Base-by-base conservation (phyloP, 2,888 invertebrate genomes). In the Lysandra coridon region DNA sequence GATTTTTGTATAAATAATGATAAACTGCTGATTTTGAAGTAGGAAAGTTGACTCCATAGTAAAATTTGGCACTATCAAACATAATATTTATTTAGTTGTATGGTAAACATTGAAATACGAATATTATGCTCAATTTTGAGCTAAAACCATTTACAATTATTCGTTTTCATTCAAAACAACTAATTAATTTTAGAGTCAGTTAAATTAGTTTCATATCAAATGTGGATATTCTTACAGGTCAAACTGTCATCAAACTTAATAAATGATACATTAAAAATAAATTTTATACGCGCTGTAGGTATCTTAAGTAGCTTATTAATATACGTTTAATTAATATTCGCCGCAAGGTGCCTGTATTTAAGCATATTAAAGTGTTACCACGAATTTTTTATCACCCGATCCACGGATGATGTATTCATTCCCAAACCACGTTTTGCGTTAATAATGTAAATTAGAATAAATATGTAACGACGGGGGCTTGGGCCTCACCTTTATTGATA, bases 281-380 rank as follows among this genome's bases (percentile, higher is more conserved):
- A 64, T 64, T 64, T 64, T 64, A 69, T 4, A 33, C 33, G 12
- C 14, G 69, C 69, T 33, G 69, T 69, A 33, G 69, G 33, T 33
- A 33, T 69, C 5, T 69, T 69, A 69, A 69, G 69, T 69, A 69
- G 69, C 33, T 69, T 33, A 69, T 69, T 37, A 37, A 69, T 69
- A 69, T 69, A 69, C 69, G 30, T 76, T 57, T 23, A 33, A 76
- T 76, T 76, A 53, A 57, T 57, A 53, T 76, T 76, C 76, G 53
- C 75, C 49, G 44, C 33, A 76, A 76, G 53, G 76, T 57, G 76
- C 57, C 57, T 1, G 57, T 53, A 53, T 57, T 76, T 76, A 57
- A 30, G 76, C 76, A 57, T 57, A 53, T 75, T 30, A 23, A 69
- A 49, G 53, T 57, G 76, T 76, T 76, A 12, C 17, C 30, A 49